Evolutionary conservation across 1,140 invertebrate species (phyloP), one percentile per base, ranked within the genome.

Genomic region (Neomicropteryx cornuta): DNA sequence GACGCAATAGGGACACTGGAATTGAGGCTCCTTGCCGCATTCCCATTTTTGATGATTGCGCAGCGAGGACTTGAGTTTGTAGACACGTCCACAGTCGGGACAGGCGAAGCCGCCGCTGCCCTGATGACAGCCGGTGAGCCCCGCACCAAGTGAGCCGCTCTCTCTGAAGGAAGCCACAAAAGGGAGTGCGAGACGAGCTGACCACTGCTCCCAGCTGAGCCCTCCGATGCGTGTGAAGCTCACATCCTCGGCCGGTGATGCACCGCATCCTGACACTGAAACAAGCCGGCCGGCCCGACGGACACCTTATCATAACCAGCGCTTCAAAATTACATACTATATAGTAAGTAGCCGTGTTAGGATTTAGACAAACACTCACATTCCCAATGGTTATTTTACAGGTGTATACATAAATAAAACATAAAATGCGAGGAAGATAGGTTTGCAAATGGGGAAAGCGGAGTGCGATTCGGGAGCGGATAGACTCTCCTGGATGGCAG

Each of bases 41-140:
- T 88, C 84, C 83, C 83, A 88, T 57, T 87, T 87, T 63, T 87
- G 83, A 55, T 87, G 83, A 55, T 87, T 88, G 17, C 83, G 70
- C 52, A 88, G 66, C 48, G 83, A 87, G 41, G 82, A 86, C 61
- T 87, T 87, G 31, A 87, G 69, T 56, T 87, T 87, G 63, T 88
- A 88, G 32, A 83, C 75, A 29, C 83, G 72, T 32, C 82, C 83
- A 60, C 84, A 88, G 45, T 83, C 79, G 11, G 79, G 71, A 58
- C 80, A 86, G 49, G 79, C 78, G 58, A 85, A 81, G 42, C 77
- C 75, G 49, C 72, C 66, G 47, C 58, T 57, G 45, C 59, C 60
- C 42, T 49, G 47, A 3, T 62, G 56, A 30, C 66, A 60, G 2
- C 57, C 50, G 27, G 64, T 50, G 36, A 56, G 48, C 41, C 53